phyloP scores from a whole-genome alignment of 2,797 vertebrate genomes.

The Chaetophractus vellerosus region DNA sequence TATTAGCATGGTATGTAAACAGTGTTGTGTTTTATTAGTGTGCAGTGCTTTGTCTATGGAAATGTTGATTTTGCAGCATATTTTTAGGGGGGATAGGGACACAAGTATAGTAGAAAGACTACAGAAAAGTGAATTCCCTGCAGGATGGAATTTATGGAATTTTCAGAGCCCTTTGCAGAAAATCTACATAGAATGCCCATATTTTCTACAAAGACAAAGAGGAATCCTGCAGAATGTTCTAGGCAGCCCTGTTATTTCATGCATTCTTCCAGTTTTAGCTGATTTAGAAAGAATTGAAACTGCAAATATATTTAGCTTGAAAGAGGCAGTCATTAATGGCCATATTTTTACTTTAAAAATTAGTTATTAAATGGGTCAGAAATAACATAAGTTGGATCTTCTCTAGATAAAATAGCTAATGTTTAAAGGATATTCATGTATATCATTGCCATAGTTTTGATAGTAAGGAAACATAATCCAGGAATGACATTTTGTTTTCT shows the following conservation, averaged over 20 bases:
- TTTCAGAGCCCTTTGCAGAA: slow-evolving; percentile 75
- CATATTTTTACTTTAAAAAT: slow-evolving; percentile 64
- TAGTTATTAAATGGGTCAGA: slow-evolving; percentile 60
- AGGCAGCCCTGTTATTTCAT: slow-evolving; percentile 52
- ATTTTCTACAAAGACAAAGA: slow-evolving; percentile 66
- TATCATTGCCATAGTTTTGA: neutral
- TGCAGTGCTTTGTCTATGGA: slow-evolving; percentile 82
- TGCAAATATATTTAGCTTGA: slow-evolving; percentile 59
- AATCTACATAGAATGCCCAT: slow-evolving; percentile 67
- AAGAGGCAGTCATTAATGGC: slow-evolving; percentile 62
- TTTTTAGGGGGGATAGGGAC: slow-evolving; percentile 74
- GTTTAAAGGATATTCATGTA: neutral
- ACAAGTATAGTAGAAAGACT: slow-evolving; percentile 57
- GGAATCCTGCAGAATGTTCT: slow-evolving; percentile 62
- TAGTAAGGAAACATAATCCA: slow-evolving; percentile 57
- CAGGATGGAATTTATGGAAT: slow-evolving; percentile 84
- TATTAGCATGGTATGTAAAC: slow-evolving; percentile 84
- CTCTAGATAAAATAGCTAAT: neutral
- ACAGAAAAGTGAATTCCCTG: slow-evolving; percentile 75
- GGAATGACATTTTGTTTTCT: slow-evolving; percentile 50
- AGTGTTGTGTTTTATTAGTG: slow-evolving; percentile 84
- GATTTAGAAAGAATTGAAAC: slow-evolving; percentile 45
- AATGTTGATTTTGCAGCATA: slow-evolving; percentile 76
- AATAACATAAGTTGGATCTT: slow-evolving; percentile 65
- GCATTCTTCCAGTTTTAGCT: slow-evolving; percentile 66